These are phyloP conservation scores for Andrena chrysosceles DNA, from an alignment of 2,888 invertebrate genomes.

Conservation along the genomic window DNA sequence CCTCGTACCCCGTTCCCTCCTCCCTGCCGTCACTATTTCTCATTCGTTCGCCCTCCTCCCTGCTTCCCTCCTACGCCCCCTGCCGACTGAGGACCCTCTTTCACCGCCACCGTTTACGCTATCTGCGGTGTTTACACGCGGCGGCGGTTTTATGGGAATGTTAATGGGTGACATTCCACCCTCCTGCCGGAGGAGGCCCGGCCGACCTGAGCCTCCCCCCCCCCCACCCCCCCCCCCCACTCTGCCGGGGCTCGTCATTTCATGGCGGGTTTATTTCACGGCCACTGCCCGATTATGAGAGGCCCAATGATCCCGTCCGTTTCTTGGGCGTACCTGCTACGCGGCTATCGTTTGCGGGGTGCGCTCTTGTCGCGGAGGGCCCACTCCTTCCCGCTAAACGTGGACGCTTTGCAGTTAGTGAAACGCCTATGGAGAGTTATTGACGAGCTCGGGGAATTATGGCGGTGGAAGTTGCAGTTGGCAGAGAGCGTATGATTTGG, in stretches of 20 bases:
- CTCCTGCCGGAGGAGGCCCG: slow-evolving; percentile 56
- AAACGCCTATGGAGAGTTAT: background rate
- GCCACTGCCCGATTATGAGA: slow-evolving; percentile 60
- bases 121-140: slow-evolving; percentile 79
- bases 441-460: background rate
- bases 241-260: slow-evolving; percentile 69
- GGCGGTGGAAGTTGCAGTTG: background rate
- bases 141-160: slow-evolving; percentile 82
- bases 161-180: slow-evolving; percentile 83
- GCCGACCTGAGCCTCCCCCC: slow-evolving; percentile 30
- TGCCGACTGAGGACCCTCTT: slow-evolving; percentile 38
- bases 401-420: slow-evolving; percentile 12
- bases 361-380: background rate
- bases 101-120: slow-evolving; percentile 75
- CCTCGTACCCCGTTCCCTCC: slow-evolving; percentile 38
- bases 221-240: slow-evolving; percentile 23
- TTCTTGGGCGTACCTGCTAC: slow-evolving; percentile 31
- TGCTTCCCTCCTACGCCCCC: slow-evolving; percentile 52
- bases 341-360: slow-evolving; percentile 7
- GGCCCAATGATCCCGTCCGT: slow-evolving; percentile 37
- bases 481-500: too few species aligned
- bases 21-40: slow-evolving; percentile 47
- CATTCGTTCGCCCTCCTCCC: slow-evolving; percentile 45
- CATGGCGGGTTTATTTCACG: slow-evolving; percentile 71
- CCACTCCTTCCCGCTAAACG: background rate